phyloP scores from a whole-genome alignment of 2,113 vertebrate species.

The Pterocles gutturalis region DNA sequence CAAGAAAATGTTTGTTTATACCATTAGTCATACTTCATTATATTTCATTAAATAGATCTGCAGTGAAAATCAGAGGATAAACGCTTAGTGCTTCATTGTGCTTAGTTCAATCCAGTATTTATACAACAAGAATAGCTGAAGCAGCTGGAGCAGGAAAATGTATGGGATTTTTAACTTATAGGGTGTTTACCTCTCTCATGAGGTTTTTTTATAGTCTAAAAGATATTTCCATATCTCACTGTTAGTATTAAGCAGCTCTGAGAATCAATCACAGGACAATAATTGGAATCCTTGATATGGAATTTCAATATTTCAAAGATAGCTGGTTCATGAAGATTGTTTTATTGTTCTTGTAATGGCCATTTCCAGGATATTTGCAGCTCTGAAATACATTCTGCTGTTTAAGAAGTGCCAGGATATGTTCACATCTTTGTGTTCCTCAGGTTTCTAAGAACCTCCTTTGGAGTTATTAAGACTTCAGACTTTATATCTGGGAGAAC shows the following conservation, averaged over 20 bases:
- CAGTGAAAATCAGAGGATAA: not conserved
- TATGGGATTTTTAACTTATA: not conserved
- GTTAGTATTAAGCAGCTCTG: not conserved
- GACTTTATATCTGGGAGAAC: not conserved
- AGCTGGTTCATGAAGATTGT: not conserved
- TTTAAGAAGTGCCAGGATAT: not conserved
- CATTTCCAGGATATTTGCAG: slow-evolving; percentile 16
- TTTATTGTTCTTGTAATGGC: not conserved
- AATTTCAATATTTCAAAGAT: slow-evolving; percentile 20
- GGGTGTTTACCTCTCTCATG: not conserved
- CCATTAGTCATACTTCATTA: not conserved
- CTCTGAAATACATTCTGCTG: slow-evolving; percentile 36
- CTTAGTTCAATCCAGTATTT: not conserved
- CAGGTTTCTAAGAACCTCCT: not conserved
- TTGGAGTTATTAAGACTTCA: not conserved
- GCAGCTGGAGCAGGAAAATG: not conserved
- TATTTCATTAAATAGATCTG: not conserved
- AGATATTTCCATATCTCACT: not conserved
- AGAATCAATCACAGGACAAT: slow-evolving; percentile 8
- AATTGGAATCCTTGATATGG: not conserved
- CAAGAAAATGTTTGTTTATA: not conserved
- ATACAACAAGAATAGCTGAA: not conserved
- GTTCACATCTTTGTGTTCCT: not conserved
- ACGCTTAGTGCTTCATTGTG: not conserved
- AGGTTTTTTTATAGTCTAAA: not conserved